phyloP scores from a whole-genome alignment of 2,113 vertebrate genomes.

The Crotophaga sulcirostris region DNA sequence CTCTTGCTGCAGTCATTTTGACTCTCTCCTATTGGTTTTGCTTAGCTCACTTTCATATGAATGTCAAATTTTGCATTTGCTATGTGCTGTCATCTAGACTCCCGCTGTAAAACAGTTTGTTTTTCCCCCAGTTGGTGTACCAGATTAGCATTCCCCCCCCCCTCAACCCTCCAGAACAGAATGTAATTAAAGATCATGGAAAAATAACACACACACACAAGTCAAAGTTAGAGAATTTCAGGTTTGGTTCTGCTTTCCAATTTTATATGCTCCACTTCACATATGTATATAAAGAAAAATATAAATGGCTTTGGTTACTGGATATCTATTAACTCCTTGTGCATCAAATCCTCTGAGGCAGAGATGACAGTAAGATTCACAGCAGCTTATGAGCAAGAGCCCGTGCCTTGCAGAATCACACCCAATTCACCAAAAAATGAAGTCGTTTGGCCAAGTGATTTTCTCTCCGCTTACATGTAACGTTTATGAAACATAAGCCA shows the following conservation, averaged over 20 bases:
- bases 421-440: background rate
- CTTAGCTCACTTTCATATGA: conserved; percentile 66
- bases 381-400: background rate
- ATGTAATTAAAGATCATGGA: conserved; percentile 61
- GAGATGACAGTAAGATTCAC: background rate
- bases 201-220: conserved; percentile 28
- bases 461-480: background rate
- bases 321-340: conserved; percentile 32
- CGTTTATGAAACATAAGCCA: background rate
- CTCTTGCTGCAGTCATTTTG: conserved; percentile 51
- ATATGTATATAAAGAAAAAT: conserved; percentile 6
- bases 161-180: background rate
- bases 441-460: background rate
- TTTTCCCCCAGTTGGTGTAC: conserved; percentile 35
- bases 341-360: background rate
- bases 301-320: background rate
- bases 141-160: conserved; percentile 7
- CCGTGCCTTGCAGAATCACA: background rate
- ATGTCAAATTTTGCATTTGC: conserved; percentile 77
- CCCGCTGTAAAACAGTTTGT: conserved; percentile 50
- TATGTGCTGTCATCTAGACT: conserved; percentile 54
- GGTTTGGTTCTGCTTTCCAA: conserved; percentile 26
- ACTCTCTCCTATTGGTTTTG: conserved; percentile 36
- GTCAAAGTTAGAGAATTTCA: conserved; percentile 45
- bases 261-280: conserved; percentile 23